Conservation (phyloP, 2,113 vertebrate species). For the Gallinago undulata region DNA sequence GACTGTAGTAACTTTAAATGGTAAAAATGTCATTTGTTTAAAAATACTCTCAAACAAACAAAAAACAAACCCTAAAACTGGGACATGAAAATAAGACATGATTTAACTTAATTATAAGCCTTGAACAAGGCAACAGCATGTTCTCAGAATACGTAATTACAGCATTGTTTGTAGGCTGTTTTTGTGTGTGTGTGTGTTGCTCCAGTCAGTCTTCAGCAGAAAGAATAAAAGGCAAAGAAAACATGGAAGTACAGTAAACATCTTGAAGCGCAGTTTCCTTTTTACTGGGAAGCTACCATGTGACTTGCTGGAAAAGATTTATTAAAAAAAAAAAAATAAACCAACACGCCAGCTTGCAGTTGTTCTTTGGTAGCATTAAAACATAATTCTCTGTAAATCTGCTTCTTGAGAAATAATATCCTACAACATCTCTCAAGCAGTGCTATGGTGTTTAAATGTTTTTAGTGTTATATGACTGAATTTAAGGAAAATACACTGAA, state of each 20-base stretch:
- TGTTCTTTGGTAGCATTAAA: neutral
- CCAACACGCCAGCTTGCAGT: neutral
- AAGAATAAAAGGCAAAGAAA: constrained; percentile 34
- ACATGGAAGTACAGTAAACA: constrained; percentile 49
- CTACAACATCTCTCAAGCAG: neutral
- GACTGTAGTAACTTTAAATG: neutral
- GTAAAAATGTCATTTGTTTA: neutral
- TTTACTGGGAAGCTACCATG: constrained; percentile 1
- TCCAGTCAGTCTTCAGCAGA: neutral
- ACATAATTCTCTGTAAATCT: neutral
- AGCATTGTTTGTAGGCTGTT: constrained; percentile 32
- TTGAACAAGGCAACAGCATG: constrained; percentile 28
- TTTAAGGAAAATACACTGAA: neutral
- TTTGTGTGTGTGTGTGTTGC: neutral
- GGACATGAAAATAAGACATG: constrained; percentile 40
- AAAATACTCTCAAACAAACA: constrained; percentile 41
- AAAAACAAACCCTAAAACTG: neutral
- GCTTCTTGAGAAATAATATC: neutral
- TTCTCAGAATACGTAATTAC: constrained; percentile 62
- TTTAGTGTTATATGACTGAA: neutral
- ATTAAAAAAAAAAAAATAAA: neutral
- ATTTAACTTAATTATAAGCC: constrained; percentile 62
- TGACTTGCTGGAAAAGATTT: constrained; percentile 41
- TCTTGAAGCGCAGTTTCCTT: constrained; percentile 56
- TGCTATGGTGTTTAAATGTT: neutral